Evolutionary conservation across 2,888 invertebrate genomes (phyloP).

Genomic region (Pterostichus madidus): DNA sequence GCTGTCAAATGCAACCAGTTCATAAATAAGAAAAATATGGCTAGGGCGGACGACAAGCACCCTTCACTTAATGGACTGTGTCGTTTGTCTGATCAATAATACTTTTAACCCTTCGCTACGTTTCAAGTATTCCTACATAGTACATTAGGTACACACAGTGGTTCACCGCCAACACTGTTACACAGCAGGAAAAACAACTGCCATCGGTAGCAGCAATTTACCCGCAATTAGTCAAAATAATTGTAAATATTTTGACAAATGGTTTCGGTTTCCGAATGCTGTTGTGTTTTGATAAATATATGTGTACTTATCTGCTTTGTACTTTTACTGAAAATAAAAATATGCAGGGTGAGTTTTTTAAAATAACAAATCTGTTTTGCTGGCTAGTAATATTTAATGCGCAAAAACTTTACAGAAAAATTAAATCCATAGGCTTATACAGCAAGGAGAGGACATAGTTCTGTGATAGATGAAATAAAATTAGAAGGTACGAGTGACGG

Average conservation of each 20-base stretch:
- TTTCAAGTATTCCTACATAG: constrained; percentile 21
- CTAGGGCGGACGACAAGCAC: constrained; percentile 23
- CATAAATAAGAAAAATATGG: constrained; percentile 62
- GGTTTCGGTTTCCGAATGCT: constrained; percentile 18
- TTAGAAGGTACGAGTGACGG: too few species aligned
- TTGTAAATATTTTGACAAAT: constrained; percentile 42
- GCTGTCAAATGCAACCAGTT: constrained; percentile 63
- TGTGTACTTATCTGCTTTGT: too few species aligned
- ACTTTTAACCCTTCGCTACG: constrained; percentile 63
- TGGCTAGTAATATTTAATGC: too few species aligned
- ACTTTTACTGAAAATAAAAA: too few species aligned
- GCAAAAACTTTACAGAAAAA: too few species aligned
- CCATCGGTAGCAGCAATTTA: constrained; percentile 1
- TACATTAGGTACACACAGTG: constrained; percentile 16
- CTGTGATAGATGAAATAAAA: too few species aligned
- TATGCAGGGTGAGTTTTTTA: too few species aligned
- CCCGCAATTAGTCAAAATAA: constrained; percentile 23
- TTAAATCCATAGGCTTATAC: too few species aligned
- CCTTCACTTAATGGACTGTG: constrained; percentile 65
- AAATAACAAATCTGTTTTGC: too few species aligned
- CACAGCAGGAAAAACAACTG: constrained; percentile 34
- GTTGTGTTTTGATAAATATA: not conserved
- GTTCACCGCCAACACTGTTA: not conserved
- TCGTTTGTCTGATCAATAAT: constrained; percentile 62
- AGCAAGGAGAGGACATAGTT: too few species aligned